Conservation (phyloP, 92 coral and sea anemone species). For the Heliopora coerulea region DNA sequence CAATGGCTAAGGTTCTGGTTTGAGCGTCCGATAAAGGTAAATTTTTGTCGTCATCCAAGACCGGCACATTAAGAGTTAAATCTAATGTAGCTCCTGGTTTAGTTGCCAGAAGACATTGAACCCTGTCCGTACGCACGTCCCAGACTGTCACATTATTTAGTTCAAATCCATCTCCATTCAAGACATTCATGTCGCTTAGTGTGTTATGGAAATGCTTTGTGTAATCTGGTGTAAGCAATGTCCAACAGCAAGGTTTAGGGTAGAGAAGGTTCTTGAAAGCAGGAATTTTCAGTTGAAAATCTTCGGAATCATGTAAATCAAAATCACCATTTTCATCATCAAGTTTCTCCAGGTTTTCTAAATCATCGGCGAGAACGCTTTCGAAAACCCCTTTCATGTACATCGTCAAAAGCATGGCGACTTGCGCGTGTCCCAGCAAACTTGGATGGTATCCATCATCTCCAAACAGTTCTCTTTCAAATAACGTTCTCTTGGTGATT, state of each 20-base stretch:
- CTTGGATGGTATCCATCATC: slow-evolving; percentile 96
- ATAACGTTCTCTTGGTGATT: slow-evolving; percentile 38
- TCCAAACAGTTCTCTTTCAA: slow-evolving; percentile 62
- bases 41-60: slow-evolving; percentile 17
- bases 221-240: slow-evolving; percentile 85
- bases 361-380: slow-evolving; percentile 58
- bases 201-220: slow-evolving; percentile 54
- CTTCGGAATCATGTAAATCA: not conserved
- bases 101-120: slow-evolving; percentile 77
- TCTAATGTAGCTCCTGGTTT: slow-evolving; percentile 67
- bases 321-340: slow-evolving; percentile 5
- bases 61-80: slow-evolving; percentile 64
- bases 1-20: slow-evolving; percentile 64
- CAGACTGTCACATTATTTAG: slow-evolving; percentile 80
- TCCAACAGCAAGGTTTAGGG: slow-evolving; percentile 90
- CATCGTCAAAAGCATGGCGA: slow-evolving; percentile 76
- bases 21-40: slow-evolving; percentile 17
- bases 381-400: slow-evolving; percentile 81
- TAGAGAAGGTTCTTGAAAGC: slow-evolving; percentile 64
- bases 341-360: slow-evolving; percentile 25
- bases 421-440: slow-evolving; percentile 93
- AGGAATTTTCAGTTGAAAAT: slow-evolving; percentile 62
- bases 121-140: slow-evolving; percentile 88
- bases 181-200: slow-evolving; percentile 66
- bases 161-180: slow-evolving; percentile 72